phyloP scores from a whole-genome alignment of 2,888 invertebrate species.

The Meta bourneti region DNA sequence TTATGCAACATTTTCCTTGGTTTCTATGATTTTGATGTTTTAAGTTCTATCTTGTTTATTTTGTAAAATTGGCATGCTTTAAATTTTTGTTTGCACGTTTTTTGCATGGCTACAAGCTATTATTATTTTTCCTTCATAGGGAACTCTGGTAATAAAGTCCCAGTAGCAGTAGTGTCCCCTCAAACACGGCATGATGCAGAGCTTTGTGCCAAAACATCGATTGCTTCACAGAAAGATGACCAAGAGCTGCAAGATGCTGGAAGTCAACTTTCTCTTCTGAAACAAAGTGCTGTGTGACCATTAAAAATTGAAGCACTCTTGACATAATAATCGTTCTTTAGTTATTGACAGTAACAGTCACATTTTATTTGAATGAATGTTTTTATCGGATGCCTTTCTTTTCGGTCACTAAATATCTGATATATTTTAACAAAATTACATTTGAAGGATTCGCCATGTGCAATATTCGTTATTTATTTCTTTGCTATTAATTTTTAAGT shows the following conservation, averaged over 20 bases:
- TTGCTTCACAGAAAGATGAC: slow-evolving; percentile 65
- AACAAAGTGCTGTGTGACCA: slow-evolving; percentile 70
- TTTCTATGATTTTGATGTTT: not conserved
- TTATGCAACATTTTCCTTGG: not conserved
- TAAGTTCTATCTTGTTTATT: not conserved
- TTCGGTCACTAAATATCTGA: too few species aligned
- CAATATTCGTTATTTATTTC: slow-evolving; percentile 17
- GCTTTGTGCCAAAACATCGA: slow-evolving; percentile 69
- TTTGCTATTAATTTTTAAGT: not conserved
- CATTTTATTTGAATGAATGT: slow-evolving; percentile 10
- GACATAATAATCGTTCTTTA: slow-evolving; percentile 2
- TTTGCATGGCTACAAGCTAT: slow-evolving; percentile 58
- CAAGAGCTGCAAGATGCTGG: slow-evolving; percentile 71
- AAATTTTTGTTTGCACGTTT: slow-evolving; percentile 33
- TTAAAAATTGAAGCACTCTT: slow-evolving; percentile 1
- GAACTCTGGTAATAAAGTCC: slow-evolving; percentile 70
- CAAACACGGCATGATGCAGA: slow-evolving; percentile 73
- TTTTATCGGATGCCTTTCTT: not conserved
- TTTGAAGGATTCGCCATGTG: not conserved
- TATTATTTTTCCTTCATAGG: slow-evolving; percentile 62
- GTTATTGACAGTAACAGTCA: slow-evolving; percentile 11
- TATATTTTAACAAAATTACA: too few species aligned
- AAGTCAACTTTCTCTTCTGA: slow-evolving; percentile 73
- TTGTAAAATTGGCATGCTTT: slow-evolving; percentile 6
- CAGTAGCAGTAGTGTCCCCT: slow-evolving; percentile 77